These are phyloP conservation scores for Euproctis similis DNA, from an alignment of 2,888 invertebrate genomes.

Conservation along the genomic window DNA sequence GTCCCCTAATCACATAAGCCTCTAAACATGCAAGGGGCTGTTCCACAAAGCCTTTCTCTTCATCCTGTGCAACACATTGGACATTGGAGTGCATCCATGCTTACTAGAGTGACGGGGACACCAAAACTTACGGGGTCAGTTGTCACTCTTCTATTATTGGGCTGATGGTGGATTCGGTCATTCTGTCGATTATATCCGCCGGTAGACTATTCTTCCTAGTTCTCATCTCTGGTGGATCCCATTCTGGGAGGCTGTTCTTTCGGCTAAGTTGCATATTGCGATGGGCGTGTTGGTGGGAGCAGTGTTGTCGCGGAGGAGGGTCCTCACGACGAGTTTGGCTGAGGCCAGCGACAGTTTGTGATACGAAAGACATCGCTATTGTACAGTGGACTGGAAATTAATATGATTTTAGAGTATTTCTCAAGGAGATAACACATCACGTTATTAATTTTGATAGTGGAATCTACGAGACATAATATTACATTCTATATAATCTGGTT, in stretches of 20 bases:
- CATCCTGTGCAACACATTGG: constrained; percentile 35
- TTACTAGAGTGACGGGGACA: constrained; percentile 66
- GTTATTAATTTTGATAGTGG: too few relatives aligned
- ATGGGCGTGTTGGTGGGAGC: constrained; percentile 65
- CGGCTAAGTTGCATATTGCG: constrained; percentile 55
- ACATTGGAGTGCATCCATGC: constrained; percentile 66
- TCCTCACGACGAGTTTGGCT: constrained; percentile 64
- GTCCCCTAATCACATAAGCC: constrained; percentile 64
- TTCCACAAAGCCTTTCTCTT: constrained; percentile 57
- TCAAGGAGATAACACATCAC: background rate
- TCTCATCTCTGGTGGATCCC: constrained; percentile 64
- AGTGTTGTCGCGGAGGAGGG: constrained; percentile 60
- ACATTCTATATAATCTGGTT: background rate
- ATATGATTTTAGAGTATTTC: constrained; percentile 20
- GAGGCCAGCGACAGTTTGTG: constrained; percentile 73
- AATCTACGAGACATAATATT: too few relatives aligned
- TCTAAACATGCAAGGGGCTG: constrained; percentile 72
- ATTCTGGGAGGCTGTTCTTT: constrained; percentile 70
- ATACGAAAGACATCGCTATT: constrained; percentile 70
- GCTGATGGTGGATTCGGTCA: constrained; percentile 33
- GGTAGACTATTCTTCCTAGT: constrained; percentile 67
- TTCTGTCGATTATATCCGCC: constrained; percentile 55
- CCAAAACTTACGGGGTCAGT: constrained; percentile 66
- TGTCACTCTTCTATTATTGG: constrained; percentile 61
- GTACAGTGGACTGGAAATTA: constrained; percentile 36